These are phyloP conservation scores for Nasonia longicornis DNA, from an alignment of 1,140 invertebrate genomes.

Conservation along the genomic window DNA sequence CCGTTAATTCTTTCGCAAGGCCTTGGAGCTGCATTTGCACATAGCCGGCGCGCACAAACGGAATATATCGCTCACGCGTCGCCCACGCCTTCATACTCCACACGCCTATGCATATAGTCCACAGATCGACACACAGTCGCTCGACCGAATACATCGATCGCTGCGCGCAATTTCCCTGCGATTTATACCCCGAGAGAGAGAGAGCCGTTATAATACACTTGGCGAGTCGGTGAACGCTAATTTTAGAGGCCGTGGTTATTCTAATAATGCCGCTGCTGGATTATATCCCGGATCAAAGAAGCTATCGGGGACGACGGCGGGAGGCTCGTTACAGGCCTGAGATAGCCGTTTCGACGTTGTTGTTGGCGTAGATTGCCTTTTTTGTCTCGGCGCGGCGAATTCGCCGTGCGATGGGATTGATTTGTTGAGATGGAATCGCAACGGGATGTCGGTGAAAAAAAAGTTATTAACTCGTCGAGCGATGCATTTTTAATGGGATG, in stretches of 20 bases:
- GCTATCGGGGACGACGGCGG: too few species aligned
- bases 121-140: background rate
- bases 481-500: background rate
- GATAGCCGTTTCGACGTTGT: too few species aligned
- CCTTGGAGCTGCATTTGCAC: background rate
- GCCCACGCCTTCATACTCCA: background rate
- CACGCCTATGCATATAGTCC: too few species aligned
- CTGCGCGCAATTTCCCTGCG: too few species aligned
- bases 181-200: too few species aligned
- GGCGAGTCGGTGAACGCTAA: background rate
- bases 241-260: constrained; percentile 11
- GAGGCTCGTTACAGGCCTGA: too few species aligned
- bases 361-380: too few species aligned
- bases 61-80: background rate
- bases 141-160: background rate
- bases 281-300: background rate
- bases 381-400: too few species aligned
- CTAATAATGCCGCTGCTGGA: background rate
- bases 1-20: constrained; percentile 17
- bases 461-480: background rate
- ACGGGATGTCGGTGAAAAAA: background rate
- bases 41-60: background rate
- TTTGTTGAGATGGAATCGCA: constrained; percentile 5
- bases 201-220: background rate
- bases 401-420: background rate